Conservation (phyloP, 2,888 invertebrate genomes). For the Busseola fusca region DNA sequence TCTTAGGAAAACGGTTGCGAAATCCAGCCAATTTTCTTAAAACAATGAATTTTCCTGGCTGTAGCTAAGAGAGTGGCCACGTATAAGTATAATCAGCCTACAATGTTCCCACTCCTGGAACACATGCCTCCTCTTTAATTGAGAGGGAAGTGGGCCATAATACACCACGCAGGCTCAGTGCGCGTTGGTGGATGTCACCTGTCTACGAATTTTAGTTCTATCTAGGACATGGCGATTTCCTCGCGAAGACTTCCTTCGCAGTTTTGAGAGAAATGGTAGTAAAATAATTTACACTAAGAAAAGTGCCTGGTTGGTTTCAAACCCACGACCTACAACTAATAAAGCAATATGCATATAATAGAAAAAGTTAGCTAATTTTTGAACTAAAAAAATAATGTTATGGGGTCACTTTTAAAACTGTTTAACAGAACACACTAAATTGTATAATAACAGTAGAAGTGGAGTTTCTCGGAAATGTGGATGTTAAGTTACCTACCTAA, state of each 20-base stretch:
- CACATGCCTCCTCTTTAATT: background rate
- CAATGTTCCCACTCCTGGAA: background rate
- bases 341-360: constrained; percentile 19
- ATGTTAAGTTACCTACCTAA: too few species aligned
- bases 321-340: background rate
- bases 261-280: background rate
- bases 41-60: background rate
- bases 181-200: background rate
- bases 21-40: background rate
- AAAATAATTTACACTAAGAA: background rate
- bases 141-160: background rate
- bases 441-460: background rate
- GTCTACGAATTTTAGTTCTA: too few species aligned
- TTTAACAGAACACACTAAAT: background rate
- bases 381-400: background rate
- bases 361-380: background rate
- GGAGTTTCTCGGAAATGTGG: constrained; percentile 1
- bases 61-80: background rate
- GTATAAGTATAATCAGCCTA: background rate
- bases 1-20: too few species aligned
- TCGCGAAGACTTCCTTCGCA: background rate
- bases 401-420: background rate
- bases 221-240: background rate
- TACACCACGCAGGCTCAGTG: background rate
- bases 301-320: background rate